A percentile compares a stretch with the other conserved stretches of the same genome.
Conservation (phyloP, 2,113 vertebrate species). For the Merops nubicus region DNA sequence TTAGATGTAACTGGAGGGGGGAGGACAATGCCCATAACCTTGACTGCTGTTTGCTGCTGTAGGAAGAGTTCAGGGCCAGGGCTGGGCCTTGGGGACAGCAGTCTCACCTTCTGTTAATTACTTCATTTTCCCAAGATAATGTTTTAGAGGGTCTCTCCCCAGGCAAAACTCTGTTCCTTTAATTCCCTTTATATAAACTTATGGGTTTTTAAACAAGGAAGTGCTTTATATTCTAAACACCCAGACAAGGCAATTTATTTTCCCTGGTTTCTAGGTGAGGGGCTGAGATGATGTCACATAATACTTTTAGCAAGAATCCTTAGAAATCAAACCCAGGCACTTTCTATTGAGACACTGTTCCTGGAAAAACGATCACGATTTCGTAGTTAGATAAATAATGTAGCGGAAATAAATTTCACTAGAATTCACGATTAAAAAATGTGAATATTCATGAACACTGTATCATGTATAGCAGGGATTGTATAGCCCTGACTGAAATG, state of each 20-base stretch:
- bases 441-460: background rate
- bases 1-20: background rate
- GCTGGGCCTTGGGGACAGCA: background rate
- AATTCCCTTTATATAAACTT: background rate
- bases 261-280: background rate
- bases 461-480: background rate
- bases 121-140: background rate
- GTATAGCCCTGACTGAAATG: background rate
- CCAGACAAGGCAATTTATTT: conserved; percentile 16
- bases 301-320: background rate
- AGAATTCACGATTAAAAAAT: background rate
- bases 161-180: background rate
- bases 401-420: background rate
- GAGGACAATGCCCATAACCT: background rate
- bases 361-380: background rate
- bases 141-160: background rate
- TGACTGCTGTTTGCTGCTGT: background rate
- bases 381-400: background rate
- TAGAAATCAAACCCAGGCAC: conserved; percentile 21
- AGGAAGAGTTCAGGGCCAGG: background rate
- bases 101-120: background rate
- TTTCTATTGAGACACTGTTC: background rate
- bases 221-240: background rate
- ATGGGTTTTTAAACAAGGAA: background rate
- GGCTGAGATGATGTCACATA: background rate